These are phyloP conservation scores for Gallinago undulata DNA, from an alignment of 2,113 vertebrate species.

Conservation along the genomic window DNA sequence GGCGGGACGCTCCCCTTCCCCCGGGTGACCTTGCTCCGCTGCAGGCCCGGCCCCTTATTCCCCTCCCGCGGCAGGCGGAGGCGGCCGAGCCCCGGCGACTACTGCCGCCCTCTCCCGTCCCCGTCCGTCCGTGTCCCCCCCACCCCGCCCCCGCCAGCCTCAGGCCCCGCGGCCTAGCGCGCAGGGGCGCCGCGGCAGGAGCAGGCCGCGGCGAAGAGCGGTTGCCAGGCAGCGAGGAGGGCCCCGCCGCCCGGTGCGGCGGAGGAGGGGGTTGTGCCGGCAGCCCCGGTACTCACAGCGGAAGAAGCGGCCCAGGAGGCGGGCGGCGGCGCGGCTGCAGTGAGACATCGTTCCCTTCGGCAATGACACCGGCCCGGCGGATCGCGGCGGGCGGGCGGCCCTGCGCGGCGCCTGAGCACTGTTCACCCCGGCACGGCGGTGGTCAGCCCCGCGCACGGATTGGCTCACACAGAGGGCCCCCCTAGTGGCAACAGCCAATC, in stretches of 20 bases:
- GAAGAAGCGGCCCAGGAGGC: conserved; percentile 24
- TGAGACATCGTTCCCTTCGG: conserved; percentile 28
- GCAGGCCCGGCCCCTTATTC: background rate
- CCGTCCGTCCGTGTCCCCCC: too few species aligned
- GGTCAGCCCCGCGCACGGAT: background rate
- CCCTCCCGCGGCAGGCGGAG: background rate
- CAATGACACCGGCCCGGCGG: background rate
- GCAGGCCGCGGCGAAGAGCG: background rate
- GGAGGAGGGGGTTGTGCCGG: too few species aligned
- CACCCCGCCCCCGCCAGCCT: too few species aligned
- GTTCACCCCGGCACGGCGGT: background rate
- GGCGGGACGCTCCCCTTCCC: background rate
- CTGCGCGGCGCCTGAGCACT: background rate
- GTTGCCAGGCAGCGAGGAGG: background rate
- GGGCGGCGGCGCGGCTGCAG: conserved; percentile 9
- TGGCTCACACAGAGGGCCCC: background rate
- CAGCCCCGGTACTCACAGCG: conserved; percentile 6
- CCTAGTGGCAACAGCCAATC: background rate
- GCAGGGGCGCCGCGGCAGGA: background rate
- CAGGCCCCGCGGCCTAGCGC: background rate
- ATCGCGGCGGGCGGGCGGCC: background rate
- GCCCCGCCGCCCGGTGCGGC: background rate
- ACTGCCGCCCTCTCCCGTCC: too few species aligned
- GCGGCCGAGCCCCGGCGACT: too few species aligned
- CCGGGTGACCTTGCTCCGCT: background rate